Conservation (phyloP, 2,888 invertebrate genomes). For the Diarsia dahlii region DNA sequence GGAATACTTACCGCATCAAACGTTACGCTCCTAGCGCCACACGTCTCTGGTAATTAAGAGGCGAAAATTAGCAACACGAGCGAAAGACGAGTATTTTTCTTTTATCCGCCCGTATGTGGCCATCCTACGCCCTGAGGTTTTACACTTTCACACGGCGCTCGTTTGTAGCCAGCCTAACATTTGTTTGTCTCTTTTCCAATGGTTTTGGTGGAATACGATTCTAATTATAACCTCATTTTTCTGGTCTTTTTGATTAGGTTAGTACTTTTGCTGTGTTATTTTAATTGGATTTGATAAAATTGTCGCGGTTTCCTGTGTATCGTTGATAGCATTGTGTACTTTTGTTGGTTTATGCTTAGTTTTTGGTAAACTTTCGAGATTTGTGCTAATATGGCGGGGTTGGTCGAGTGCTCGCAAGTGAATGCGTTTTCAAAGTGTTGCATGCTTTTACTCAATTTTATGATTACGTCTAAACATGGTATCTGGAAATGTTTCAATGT, state of each 20-base stretch:
- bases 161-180: constrained; percentile 49
- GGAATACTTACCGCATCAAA: constrained; percentile 74
- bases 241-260: constrained; percentile 52
- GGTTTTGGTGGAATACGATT: constrained; percentile 55
- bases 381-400: constrained; percentile 20
- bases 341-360: constrained; percentile 41
- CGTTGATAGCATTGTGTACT: constrained; percentile 44
- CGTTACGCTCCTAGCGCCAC: constrained; percentile 56
- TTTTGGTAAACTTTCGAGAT: constrained; percentile 40
- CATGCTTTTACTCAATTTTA: constrained; percentile 40
- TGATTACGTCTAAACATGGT: constrained; percentile 29
- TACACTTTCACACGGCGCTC: constrained; percentile 38
- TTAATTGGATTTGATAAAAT: constrained; percentile 60
- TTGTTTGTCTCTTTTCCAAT: constrained; percentile 52
- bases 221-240: constrained; percentile 51
- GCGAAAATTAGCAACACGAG: constrained; percentile 81
- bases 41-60: constrained; percentile 80
- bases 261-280: constrained; percentile 44
- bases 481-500: neutral
- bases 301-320: constrained; percentile 55
- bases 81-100: constrained; percentile 80
- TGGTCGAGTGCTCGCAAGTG: constrained; percentile 3
- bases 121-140: constrained; percentile 61
- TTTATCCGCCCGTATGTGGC: constrained; percentile 76
- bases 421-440: constrained; percentile 38